Evolutionary conservation across 1,140 invertebrate genomes (phyloP), one percentile per base, ranked within the genome.

Genomic region (Brachystomella parvula): DNA sequence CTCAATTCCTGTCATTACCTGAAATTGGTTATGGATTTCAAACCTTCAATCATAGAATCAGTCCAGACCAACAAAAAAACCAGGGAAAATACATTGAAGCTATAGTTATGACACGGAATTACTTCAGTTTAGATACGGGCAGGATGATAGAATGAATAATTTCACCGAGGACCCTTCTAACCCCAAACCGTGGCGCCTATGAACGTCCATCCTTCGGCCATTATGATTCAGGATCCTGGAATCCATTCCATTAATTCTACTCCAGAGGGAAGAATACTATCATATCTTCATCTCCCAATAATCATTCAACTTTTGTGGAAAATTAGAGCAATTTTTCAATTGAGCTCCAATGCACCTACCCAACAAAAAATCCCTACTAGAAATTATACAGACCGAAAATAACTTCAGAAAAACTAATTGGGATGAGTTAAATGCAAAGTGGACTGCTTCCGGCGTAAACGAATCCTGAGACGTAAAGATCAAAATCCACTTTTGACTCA

Each of bases 311-410:
- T 19, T 19, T 39, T 39, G 19, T 39, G 19, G 6, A 56, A 66
- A 67, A 67, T 67, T 67, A 63, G 61, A 63, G 49, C 66, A 67
- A 67, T 63, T 67, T 67, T 67, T 67, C 66, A 67, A 67, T 66
- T 66, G 65, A 39, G n/a, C n/a, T n/a, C n/a, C n/a, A n/a, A n/a
- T n/a, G n/a, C n/a, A n/a, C n/a, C n/a, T n/a, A n/a, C n/a, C n/a
- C n/a, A n/a, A n/a, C n/a, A n/a, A n/a, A n/a, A n/a, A n/a, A n/a
- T n/a, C n/a, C 61, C 61, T 24, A 49, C 35, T 49, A 44, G 44
- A 63, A 63, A 63, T 63, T 63, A 63, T 49, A 49, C 61, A n/a
- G n/a, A n/a, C n/a, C n/a, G n/a, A n/a, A n/a, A n/a, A n/a, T n/a
- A n/a, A n/a, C n/a, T n/a, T n/a, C n/a, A n/a, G n/a, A n/a, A n/a